Evolutionary conservation across 2,888 invertebrate genomes (phyloP), one percentile per base, ranked within the genome.

Genomic region (Mamestra brassicae): DNA sequence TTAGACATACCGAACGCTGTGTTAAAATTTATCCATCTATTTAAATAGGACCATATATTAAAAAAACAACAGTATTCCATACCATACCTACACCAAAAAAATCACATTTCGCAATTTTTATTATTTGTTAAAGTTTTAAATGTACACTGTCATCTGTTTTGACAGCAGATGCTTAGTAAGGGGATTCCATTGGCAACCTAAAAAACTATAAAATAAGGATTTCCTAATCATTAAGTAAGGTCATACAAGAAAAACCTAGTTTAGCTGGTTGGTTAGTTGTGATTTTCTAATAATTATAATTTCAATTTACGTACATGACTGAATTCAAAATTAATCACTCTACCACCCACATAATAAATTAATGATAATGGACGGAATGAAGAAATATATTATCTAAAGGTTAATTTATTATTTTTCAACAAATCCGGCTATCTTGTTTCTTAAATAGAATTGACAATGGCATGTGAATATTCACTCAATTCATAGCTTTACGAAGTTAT

Each of bases 381-480:
- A 26, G 6, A 10, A 55, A 55, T 26, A n/a, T 57, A 57, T 11
- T 34, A 63, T 1, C 17, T 8, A 50, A 63, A 42, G 55, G 50
- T 73, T 4, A 57, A 13, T 26, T 71, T 10, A 62, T 45, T 26
- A 17, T 47, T 15, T 72, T 57, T 74, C 6, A 73, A 34, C 38
- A 7, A 73, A 55, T 47, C 60, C 6, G 0, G 36, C 36, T 57
- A 15, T 42, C 34, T 4, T 13, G n/a, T 38, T 36, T 2, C 45
- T 60, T 45, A 4, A 3, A 17, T 54, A 34, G 11, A 47, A 55
- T 50, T 74, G 11, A 55, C 10, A 50, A 42, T 36, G 13, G 11
- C 7, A 10, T 58, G 26, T 38, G 26, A 52, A 62, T 36, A 36
- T 26, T 63, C 4, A 54, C 52, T 52, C 11, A 52, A 55, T 62